These are phyloP conservation scores for Amphiprion ocellaris DNA, from an alignment of 2,113 vertebrate genomes.

Conservation along the genomic window DNA sequence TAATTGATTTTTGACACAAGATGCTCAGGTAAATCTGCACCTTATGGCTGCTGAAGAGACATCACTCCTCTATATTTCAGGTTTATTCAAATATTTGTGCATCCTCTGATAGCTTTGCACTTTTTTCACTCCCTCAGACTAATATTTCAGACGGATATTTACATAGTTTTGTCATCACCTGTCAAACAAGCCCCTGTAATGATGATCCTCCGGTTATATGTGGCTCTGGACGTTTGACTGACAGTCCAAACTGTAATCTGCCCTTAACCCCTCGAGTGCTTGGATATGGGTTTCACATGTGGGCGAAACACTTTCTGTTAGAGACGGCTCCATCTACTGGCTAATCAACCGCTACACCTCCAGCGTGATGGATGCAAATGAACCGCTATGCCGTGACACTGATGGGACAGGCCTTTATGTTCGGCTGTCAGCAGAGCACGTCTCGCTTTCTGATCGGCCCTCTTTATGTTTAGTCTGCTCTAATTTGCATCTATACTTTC, in stretches of 20 bases:
- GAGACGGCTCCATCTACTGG: slow-evolving; percentile 86
- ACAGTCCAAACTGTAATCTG: slow-evolving; percentile 38
- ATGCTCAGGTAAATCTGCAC: slow-evolving; percentile 34
- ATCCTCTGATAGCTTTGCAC: neutral
- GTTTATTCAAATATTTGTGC: slow-evolving; percentile 17
- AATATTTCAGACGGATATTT: slow-evolving; percentile 4
- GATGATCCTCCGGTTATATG: neutral
- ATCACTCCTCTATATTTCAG: neutral
- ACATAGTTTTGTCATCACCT: neutral
- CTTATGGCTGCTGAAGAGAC: slow-evolving; percentile 3
- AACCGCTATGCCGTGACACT: slow-evolving; percentile 30
- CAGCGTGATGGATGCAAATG: slow-evolving; percentile 65
- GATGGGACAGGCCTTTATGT: slow-evolving; percentile 19
- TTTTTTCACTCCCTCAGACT: neutral
- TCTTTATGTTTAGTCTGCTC: slow-evolving; percentile 37
- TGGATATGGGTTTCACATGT: slow-evolving; percentile 20
- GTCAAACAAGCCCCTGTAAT: slow-evolving; percentile 1
- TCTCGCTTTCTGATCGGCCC: neutral
- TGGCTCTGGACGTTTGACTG: slow-evolving; percentile 49
- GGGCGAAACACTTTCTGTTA: slow-evolving; percentile 38
- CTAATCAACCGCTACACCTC: slow-evolving; percentile 74
- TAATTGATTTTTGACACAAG: slow-evolving; percentile 68
- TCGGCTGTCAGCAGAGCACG: slow-evolving; percentile 24
- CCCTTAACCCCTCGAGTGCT: slow-evolving; percentile 42
- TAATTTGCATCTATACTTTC: neutral